phyloP scores from a whole-genome alignment of 2,797 vertebrate genomes.

The Betta splendens region DNA sequence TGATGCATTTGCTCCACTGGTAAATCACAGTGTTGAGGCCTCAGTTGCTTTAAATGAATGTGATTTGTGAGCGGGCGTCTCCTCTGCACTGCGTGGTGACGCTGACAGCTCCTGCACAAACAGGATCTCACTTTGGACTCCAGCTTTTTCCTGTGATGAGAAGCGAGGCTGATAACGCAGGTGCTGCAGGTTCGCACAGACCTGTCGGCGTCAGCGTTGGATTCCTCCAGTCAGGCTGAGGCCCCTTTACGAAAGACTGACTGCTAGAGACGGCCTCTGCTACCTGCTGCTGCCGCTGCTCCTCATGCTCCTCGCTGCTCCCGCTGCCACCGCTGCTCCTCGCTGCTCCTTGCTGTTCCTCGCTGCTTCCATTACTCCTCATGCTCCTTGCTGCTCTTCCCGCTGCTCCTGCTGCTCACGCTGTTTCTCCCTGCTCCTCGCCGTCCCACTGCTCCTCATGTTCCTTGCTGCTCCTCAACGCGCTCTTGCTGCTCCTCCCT shows the following conservation, averaged over 20 bases:
- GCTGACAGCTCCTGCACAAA: neutral
- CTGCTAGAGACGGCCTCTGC: constrained; percentile 1
- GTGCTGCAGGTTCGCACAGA: neutral
- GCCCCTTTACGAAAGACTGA: constrained; percentile 42
- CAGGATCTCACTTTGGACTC: neutral
- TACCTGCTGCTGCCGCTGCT: too few relatives aligned
- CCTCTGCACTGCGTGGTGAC: neutral
- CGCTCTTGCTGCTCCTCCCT: too few relatives aligned
- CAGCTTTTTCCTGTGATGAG: neutral
- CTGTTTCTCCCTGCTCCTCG: too few relatives aligned
- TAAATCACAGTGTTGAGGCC: neutral
- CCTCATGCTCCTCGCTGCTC: too few relatives aligned
- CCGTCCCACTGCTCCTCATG: too few relatives aligned
- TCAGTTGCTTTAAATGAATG: neutral
- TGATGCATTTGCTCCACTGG: neutral
- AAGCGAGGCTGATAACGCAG: too few relatives aligned
- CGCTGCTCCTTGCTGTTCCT: too few relatives aligned
- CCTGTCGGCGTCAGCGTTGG: neutral
- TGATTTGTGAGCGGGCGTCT: neutral
- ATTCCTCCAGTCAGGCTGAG: constrained; percentile 20
- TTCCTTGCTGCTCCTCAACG: too few relatives aligned
- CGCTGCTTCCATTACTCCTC: constrained; percentile 1
- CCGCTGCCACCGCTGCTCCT: too few relatives aligned
- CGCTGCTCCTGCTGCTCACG: too few relatives aligned
- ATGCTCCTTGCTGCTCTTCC: too few relatives aligned